A percentile compares a stretch with the other conserved stretches of the same genome.
phyloP scores from a whole-genome alignment of 2,797 vertebrate genomes.

The Selene dorsalis region DNA sequence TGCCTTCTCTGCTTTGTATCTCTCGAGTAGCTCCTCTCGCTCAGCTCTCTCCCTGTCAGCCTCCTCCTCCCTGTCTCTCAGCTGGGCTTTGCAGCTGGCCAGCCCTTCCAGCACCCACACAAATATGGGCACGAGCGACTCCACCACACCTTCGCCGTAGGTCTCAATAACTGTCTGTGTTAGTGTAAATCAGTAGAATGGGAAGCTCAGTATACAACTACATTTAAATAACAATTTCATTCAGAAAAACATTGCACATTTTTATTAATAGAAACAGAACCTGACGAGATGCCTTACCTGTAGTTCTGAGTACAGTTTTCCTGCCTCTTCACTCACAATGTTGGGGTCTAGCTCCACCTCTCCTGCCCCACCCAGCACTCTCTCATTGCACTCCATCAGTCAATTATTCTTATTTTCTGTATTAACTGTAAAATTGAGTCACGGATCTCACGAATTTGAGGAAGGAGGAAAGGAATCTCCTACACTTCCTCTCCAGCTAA shows the following conservation, averaged over 20 bases:
- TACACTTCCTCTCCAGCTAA: constrained; percentile 43
- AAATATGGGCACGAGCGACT: constrained; percentile 86
- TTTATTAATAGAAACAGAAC: background rate
- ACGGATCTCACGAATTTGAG: background rate
- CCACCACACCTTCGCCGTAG: constrained; percentile 85
- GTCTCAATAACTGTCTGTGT: constrained; percentile 83
- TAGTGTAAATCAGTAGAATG: background rate
- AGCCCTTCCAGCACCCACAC: constrained; percentile 87
- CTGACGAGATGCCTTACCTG: constrained; percentile 75
- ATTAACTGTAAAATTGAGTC: background rate
- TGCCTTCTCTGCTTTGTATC: constrained; percentile 81
- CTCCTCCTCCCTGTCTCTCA: constrained; percentile 83
- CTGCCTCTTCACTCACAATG: constrained; percentile 87
- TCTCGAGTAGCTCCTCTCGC: constrained; percentile 78
- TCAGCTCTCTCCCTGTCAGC: constrained; percentile 82
- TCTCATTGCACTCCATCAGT: constrained; percentile 83
- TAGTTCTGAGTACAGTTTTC: constrained; percentile 86
- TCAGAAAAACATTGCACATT: background rate
- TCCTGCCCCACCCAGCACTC: constrained; percentile 76
- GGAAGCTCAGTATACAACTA: background rate
- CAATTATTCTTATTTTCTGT: constrained; percentile 2
- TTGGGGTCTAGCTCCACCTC: constrained; percentile 85
- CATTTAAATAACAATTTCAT: background rate
- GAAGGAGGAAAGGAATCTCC: background rate
- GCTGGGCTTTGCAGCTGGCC: constrained; percentile 83